Percentiles rank a stretch among this genome's conserved stretches.
Conservation (phyloP, 2,888 invertebrate genomes). For the Melangyna quadrimaculata region DNA sequence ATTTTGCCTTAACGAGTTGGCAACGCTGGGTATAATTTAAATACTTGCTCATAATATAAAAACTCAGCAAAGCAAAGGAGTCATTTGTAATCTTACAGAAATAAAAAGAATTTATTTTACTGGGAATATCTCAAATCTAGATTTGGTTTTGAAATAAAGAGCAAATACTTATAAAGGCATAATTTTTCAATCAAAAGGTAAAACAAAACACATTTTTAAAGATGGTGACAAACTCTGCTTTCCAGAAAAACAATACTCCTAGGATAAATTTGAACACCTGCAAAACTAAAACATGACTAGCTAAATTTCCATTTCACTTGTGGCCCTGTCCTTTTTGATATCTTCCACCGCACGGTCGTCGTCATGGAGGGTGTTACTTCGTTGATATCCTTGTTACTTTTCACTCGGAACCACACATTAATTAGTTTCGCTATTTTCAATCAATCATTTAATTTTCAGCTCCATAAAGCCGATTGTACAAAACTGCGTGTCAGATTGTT, state of each 20-base stretch:
- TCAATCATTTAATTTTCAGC: conserved; percentile 81
- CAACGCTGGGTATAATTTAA: too few species aligned
- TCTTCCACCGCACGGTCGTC: too few species aligned
- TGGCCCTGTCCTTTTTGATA: not conserved
- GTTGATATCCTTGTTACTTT: conserved; percentile 59
- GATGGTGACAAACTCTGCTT: not conserved
- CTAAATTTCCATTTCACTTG: not conserved
- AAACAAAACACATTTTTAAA: not conserved
- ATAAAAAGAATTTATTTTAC: too few species aligned
- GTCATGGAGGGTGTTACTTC: not conserved
- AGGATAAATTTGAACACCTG: not conserved
- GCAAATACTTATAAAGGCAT: too few species aligned
- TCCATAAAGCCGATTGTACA: conserved; percentile 76
- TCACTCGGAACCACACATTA: conserved; percentile 75
- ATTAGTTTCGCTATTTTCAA: conserved; percentile 79
- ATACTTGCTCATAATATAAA: too few species aligned
- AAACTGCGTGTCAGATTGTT: conserved; percentile 52
- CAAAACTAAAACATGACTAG: not conserved
- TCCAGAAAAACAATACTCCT: not conserved
- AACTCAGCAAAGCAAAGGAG: too few species aligned
- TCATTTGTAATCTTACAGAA: too few species aligned
- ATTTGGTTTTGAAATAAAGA: too few species aligned
- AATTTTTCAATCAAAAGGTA: too few species aligned
- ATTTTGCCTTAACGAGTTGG: too few species aligned
- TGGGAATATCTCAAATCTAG: too few species aligned